Base-by-base conservation (phyloP, 2,888 invertebrate genomes). In the Masnerella sp. region DNA sequence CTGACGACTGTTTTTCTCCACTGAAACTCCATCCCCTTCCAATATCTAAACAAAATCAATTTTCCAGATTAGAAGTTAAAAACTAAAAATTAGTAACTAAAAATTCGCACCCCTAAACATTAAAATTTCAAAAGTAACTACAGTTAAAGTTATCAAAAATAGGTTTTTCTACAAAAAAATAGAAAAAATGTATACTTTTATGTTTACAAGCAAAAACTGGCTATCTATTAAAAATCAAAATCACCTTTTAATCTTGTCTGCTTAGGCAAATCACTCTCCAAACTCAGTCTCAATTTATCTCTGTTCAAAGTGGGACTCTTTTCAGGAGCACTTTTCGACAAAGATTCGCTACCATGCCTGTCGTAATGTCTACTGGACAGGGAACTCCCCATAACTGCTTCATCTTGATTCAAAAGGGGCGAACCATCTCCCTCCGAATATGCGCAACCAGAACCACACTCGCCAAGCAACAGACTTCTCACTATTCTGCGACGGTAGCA, bases 401-500 rank as follows among this genome's bases (percentile, higher is more conserved):
- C 86, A 5, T 86, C 87, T 25, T 85, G 84, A 77, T 83, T 86
- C 2, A 84, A 73, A 2, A 81, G 81, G 4, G 82, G 81, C 25
- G 82, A 83, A 5, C 85, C 84, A 12, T 88, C 88, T 0, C 86
- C 88, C 51, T 89, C 89, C 17, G 88, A 87, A 56, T 88, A 89
- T 0, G 88, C 87, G 0, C 88, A 81, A 11, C 86, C 88, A 32
- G 88, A 90, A 83, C 94, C 95, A 61, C 97, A 91, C 88, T 99
- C 99, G 0, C 99, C 98, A 51, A 98, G 90, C 88, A 98, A 98
- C 83, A 98, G 90, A 17, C 97, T 90, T 5, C 97, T 90, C 20
- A 98, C 97, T 81, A 99, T 96, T 78, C 95, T 95, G 32, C 96
- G 91, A 1, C 98, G 90, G 88, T 99, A 99, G 99, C 99, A 99